Conservation (phyloP, 1,140 invertebrate species). For the Helicoverpa zea region DNA sequence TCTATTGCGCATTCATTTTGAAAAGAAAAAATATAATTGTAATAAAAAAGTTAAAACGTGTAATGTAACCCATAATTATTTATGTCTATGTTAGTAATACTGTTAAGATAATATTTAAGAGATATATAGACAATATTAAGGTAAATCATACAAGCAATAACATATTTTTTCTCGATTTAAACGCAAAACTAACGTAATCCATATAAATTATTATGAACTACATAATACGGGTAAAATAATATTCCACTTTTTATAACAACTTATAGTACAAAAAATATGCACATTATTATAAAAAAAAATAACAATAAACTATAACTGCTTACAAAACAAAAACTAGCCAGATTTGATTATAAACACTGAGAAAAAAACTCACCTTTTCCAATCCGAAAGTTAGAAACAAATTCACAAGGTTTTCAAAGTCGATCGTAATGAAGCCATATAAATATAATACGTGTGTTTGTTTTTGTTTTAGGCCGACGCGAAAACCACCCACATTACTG, state of each 20-base stretch:
- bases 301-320: neutral
- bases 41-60: neutral
- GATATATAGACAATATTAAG: no score
- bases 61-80: neutral
- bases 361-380: conserved; percentile 26
- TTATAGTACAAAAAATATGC: neutral
- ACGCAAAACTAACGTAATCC: no score
- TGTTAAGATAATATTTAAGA: no score
- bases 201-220: no score
- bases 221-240: no score
- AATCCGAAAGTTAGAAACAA: neutral
- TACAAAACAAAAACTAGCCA: neutral
- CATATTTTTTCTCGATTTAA: no score
- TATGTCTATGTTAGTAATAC: no score
- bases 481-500: conserved; percentile 52
- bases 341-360: neutral
- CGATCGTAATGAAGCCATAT: conserved; percentile 64
- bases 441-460: conserved; percentile 63
- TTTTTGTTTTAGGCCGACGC: conserved; percentile 61
- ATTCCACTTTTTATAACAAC: neutral
- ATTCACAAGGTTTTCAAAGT: conserved; percentile 21
- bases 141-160: no score
- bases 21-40: neutral
- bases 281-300: neutral
- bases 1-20: neutral